phyloP scores from a whole-genome alignment of 2,888 invertebrate species.

The Rhynchonema sp. region DNA sequence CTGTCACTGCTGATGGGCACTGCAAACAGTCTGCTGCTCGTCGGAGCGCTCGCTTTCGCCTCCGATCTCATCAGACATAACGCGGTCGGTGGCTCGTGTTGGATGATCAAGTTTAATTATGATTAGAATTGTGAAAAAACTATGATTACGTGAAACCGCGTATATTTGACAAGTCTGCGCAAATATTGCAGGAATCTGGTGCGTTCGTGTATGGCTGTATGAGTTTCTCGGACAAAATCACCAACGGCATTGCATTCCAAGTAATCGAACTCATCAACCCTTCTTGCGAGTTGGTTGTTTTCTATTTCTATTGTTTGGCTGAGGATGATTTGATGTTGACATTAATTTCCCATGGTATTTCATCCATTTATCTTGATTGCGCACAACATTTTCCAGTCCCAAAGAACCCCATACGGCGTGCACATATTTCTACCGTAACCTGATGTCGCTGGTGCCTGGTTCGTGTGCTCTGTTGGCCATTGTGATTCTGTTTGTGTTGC shows the following conservation, averaged over 20 bases:
- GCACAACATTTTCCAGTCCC: neutral
- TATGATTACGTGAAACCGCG: too few species aligned
- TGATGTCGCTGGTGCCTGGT: conserved; percentile 4
- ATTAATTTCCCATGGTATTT: neutral
- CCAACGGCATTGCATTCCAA: conserved; percentile 68
- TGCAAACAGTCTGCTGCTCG: conserved; percentile 63
- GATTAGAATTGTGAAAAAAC: too few species aligned
- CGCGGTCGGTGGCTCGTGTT: conserved; percentile 34
- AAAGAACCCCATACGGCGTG: neutral
- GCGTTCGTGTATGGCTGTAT: conserved; percentile 80
- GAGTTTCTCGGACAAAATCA: conserved; percentile 74
- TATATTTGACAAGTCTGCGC: too few species aligned
- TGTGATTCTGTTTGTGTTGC: neutral
- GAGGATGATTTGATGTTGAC: too few species aligned
- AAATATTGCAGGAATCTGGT: conserved; percentile 52
- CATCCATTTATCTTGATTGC: neutral
- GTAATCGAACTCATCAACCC: conserved; percentile 36
- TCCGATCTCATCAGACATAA: conserved; percentile 70
- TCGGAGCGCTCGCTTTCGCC: conserved; percentile 67
- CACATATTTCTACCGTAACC: conserved; percentile 1
- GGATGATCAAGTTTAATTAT: conserved; percentile 2
- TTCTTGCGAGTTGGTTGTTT: neutral
- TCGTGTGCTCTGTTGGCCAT: neutral
- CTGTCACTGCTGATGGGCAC: conserved; percentile 55
- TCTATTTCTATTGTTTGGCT: neutral